phyloP scores from a whole-genome alignment of 2,113 vertebrate genomes.

The Capricornis sumatraensis region DNA sequence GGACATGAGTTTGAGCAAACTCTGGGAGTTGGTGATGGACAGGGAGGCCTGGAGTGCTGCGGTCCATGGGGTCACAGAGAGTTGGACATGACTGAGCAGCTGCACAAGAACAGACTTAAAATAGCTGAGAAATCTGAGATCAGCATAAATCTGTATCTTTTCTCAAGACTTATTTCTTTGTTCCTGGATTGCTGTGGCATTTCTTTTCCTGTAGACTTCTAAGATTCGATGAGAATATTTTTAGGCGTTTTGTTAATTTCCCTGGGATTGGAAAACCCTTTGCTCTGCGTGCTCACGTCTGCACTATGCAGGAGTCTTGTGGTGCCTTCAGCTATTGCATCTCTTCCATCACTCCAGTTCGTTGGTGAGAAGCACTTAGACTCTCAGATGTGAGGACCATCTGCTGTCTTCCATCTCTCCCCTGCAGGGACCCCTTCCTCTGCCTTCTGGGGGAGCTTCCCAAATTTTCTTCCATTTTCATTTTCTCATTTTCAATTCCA shows the following conservation, averaged over 20 bases:
- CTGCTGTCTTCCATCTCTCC: background rate
- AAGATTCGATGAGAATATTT: background rate
- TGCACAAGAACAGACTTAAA: background rate
- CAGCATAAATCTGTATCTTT: background rate
- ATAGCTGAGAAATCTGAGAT: background rate
- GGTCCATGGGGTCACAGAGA: background rate
- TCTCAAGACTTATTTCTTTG: background rate
- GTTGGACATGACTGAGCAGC: background rate
- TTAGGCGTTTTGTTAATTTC: background rate
- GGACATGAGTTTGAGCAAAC: background rate
- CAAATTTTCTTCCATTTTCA: background rate
- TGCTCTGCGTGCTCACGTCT: rapidly evolving
- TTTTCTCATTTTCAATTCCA: background rate
- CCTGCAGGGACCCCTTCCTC: background rate
- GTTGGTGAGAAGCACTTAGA: rapidly evolving
- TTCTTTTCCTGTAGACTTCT: background rate
- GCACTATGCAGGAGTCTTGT: rapidly evolving
- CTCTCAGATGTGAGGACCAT: rapidly evolving
- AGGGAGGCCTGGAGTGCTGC: background rate
- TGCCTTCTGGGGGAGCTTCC: background rate
- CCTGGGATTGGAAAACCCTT: background rate
- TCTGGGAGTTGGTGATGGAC: background rate
- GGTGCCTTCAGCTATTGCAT: background rate
- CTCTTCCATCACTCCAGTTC: background rate
- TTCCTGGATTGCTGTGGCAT: background rate